Percentiles rank a stretch among this genome's conserved stretches.
Conservation (phyloP, 2,113 vertebrate genomes). For the Thomomys bottae region DNA sequence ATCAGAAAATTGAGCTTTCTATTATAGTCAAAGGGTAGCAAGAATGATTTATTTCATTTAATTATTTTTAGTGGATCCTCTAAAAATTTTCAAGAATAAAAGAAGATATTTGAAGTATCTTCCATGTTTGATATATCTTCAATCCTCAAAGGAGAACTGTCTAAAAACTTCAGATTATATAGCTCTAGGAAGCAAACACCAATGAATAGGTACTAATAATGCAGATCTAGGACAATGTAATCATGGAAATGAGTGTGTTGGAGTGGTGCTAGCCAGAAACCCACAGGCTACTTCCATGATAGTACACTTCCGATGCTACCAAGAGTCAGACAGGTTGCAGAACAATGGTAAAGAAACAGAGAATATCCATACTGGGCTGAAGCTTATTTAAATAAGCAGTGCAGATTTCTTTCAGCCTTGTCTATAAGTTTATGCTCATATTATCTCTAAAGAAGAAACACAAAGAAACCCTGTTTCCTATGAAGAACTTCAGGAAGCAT, state of each 20-base stretch:
- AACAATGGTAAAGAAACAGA: background rate
- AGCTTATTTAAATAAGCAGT: background rate
- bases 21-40: background rate
- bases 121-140: background rate
- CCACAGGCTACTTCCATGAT: fast-evolving
- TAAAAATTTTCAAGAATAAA: slow-evolving; percentile 31
- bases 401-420: background rate
- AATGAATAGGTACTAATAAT: background rate
- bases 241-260: background rate
- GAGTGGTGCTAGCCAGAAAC: background rate
- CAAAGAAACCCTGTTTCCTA: background rate
- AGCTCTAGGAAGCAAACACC: background rate
- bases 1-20: slow-evolving; percentile 24
- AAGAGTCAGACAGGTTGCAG: too few species aligned
- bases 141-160: background rate
- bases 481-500: background rate
- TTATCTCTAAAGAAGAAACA: slow-evolving; percentile 14
- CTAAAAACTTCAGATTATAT: background rate
- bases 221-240: background rate
- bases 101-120: background rate
- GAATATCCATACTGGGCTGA: background rate
- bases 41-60: background rate
- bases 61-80: background rate
- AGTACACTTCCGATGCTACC: background rate
- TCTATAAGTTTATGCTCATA: background rate